A percentile compares a stretch with the other conserved stretches of the same genome.
Conservation (phyloP, 1,140 invertebrate species). For the Drosophila nebulosa region DNA sequence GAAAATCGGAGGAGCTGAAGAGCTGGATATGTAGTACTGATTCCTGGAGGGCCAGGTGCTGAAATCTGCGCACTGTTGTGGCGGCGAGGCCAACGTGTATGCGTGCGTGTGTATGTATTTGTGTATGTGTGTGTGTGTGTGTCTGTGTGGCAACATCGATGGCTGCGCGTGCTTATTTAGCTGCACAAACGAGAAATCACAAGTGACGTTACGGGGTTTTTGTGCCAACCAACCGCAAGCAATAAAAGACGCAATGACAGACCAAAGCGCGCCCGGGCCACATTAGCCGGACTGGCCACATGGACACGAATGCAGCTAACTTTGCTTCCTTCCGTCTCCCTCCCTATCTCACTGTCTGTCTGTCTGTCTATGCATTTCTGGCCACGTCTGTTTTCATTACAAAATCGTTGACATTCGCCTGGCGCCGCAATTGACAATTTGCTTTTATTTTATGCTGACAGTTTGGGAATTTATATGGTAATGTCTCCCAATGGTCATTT, state of each 20-base stretch:
- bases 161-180: slow-evolving; percentile 51
- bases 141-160: slow-evolving; percentile 43
- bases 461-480: slow-evolving; percentile 73
- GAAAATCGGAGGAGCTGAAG: slow-evolving; percentile 6
- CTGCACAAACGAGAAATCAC: slow-evolving; percentile 66
- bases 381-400: slow-evolving; percentile 64
- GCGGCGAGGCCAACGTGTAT: slow-evolving; percentile 7
- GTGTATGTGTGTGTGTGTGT: too few species aligned
- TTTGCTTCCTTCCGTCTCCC: slow-evolving; percentile 1
- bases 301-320: slow-evolving; percentile 27
- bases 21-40: slow-evolving; percentile 7
- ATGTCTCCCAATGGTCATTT: slow-evolving; percentile 47
- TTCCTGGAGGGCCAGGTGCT: slow-evolving; percentile 47
- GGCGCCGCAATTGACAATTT: slow-evolving; percentile 74
- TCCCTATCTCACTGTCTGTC: slow-evolving; percentile 6
- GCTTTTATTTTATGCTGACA: slow-evolving; percentile 72
- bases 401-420: slow-evolving; percentile 61
- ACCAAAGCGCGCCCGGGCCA: slow-evolving; percentile 25
- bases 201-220: slow-evolving; percentile 71
- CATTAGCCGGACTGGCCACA: slow-evolving; percentile 52
- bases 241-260: slow-evolving; percentile 71
- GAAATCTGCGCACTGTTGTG: slow-evolving; percentile 50
- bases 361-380: too few species aligned
- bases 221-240: slow-evolving; percentile 72
- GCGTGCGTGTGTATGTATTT: too few species aligned